Evolutionary conservation across 92 coral and sea anemone genomes (phyloP), one percentile per base, ranked within the genome.

Genomic region (Siderastrea siderea): DNA sequence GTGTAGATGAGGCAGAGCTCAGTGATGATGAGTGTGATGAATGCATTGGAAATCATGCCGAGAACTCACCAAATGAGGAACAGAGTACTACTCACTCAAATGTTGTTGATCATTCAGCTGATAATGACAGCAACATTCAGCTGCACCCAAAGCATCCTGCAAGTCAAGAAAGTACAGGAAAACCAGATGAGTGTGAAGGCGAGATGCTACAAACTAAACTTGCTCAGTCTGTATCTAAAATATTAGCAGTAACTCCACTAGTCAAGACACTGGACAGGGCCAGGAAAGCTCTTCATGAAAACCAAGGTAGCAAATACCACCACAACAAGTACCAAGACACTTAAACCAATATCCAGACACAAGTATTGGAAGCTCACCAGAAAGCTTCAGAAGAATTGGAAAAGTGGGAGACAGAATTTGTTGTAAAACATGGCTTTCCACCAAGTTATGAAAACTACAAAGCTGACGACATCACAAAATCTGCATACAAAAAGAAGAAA

Each of bases 371-470:
- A 44, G 74, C 74, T 43, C 74, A 69, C 45, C 49, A 46, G 74
- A 69, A 47, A 1, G 48, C 52, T 44, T 69, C 74, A 69, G 10
- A 69, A 69, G 53, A 69, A 69, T 26, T 69, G 7, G 74, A 69
- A 14, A 44, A 46, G n/a, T 47, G 74, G 74, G 74, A 69, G 15
- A 69, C n/a, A 3, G 74, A 69, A 69, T 69, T 69, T 69, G 50
- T 38, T 12, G 50, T 69, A 38, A 44, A 69, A 11, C 8, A 69
- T 69, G 74, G 74, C 4, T 69, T 69, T 69, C 48, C 74, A 69
- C 74, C 74, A 46, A 69, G 16, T 9, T 69, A 69, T 69, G 74
- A 69, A 69, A 8, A 69, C 74, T 69, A 38, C 15, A 47, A 69
- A 69, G 3, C 49, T 44, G 74, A 69, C 16, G 47, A 66, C 7